Percentiles rank a stretch among this genome's conserved stretches.
phyloP scores from a whole-genome alignment of 2,888 invertebrate genomes.

The Crioceris asparagi region DNA sequence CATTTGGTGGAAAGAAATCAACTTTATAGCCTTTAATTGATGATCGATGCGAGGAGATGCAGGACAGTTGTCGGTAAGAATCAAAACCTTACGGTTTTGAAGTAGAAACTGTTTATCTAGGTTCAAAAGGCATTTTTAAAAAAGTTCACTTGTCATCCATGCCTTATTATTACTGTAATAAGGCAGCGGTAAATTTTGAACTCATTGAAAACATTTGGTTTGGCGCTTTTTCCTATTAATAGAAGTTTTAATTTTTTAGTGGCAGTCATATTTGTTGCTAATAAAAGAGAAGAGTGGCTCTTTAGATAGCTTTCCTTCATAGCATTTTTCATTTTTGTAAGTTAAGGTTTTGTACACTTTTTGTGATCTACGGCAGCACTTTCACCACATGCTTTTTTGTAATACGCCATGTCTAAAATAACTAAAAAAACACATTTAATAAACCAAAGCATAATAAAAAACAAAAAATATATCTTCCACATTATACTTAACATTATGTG shows the following conservation, averaged over 20 bases:
- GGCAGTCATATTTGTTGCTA: constrained; percentile 26
- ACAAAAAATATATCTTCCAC: background rate
- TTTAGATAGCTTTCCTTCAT: constrained; percentile 8
- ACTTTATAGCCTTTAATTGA: constrained; percentile 9
- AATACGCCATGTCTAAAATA: background rate
- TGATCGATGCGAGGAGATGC: constrained; percentile 8
- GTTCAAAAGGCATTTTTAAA: constrained; percentile 4
- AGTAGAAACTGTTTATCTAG: constrained; percentile 8
- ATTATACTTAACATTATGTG: too few relatives aligned
- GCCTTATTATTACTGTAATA: background rate
- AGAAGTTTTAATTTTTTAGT: constrained; percentile 26
- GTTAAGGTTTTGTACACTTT: constrained; percentile 1
- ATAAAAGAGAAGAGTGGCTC: constrained; percentile 23
- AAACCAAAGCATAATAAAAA: background rate
- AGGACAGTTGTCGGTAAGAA: constrained; percentile 10
- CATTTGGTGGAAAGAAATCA: constrained; percentile 11
- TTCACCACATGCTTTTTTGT: background rate
- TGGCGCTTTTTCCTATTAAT: constrained; percentile 27
- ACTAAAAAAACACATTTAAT: background rate
- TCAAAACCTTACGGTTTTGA: constrained; percentile 7
- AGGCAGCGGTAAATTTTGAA: constrained; percentile 5
- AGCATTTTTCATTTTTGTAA: constrained; percentile 13
- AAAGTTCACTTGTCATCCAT: constrained; percentile 2
- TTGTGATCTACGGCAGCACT: background rate
- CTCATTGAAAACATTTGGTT: constrained; percentile 26